Conservation (phyloP, 2,113 vertebrate species). For the Gopherus evgoodei region DNA sequence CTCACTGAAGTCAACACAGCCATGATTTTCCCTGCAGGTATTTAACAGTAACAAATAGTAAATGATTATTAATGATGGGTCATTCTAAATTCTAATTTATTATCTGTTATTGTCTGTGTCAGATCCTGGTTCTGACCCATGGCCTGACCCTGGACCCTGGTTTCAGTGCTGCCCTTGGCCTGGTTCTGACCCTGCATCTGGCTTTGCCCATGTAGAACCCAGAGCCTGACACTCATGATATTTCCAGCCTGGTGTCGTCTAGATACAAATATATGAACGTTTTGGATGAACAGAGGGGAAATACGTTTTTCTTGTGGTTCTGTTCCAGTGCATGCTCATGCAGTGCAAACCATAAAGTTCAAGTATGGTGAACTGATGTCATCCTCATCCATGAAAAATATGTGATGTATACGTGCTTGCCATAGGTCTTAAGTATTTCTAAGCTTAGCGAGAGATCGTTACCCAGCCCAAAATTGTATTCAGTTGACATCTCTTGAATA, state of each 20-base stretch:
- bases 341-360: neutral
- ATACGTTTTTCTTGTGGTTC: neutral
- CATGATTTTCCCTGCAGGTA: neutral
- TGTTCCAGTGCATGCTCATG: neutral
- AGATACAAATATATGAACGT: neutral
- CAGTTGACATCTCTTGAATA: neutral
- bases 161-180: too few species aligned
- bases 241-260: neutral
- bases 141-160: too few species aligned
- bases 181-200: too few species aligned
- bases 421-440: neutral
- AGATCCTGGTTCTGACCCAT: neutral
- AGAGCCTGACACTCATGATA: neutral
- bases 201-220: too few species aligned
- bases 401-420: fast-evolving
- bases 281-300: conserved; percentile 31
- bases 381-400: neutral
- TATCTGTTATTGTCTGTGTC: neutral
- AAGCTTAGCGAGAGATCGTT: neutral
- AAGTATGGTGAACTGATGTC: neutral
- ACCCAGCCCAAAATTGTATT: neutral
- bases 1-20: neutral
- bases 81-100: neutral
- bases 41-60: neutral
- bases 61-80: neutral